phyloP scores from a whole-genome alignment of 1,140 invertebrate species.

The Hirudo medicinalis region DNA sequence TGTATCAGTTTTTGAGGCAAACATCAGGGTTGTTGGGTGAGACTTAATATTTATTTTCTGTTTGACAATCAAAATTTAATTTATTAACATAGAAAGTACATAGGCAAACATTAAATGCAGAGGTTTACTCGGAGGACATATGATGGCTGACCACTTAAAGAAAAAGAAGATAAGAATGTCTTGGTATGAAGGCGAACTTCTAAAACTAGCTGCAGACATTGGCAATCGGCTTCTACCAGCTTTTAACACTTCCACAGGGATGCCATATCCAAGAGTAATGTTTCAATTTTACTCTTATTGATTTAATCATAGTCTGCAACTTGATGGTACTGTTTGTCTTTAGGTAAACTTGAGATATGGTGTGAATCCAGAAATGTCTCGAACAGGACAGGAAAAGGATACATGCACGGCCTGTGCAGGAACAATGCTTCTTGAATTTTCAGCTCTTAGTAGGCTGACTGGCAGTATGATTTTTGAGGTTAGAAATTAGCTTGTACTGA shows the following conservation, averaged over 20 bases:
- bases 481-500: conserved; percentile 21
- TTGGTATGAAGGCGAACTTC: conserved; percentile 82
- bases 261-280: conserved; percentile 76
- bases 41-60: conserved; percentile 24
- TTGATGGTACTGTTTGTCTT: conserved; percentile 11
- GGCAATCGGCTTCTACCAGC: conserved; percentile 81
- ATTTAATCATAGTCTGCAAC: not conserved
- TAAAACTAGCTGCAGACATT: conserved; percentile 78
- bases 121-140: conserved; percentile 80
- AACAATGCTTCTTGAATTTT: conserved; percentile 93
- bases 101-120: conserved; percentile 39
- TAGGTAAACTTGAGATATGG: conserved; percentile 79
- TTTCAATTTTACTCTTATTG: conserved; percentile 12
- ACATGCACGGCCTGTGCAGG: conserved; percentile 97
- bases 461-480: conserved; percentile 82
- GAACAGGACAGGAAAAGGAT: conserved; percentile 47
- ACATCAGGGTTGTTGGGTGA: conserved; percentile 87
- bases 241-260: conserved; percentile 93
- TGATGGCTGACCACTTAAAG: conserved; percentile 69
- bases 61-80: conserved; percentile 22
- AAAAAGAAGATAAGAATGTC: conserved; percentile 55
- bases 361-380: conserved; percentile 53
- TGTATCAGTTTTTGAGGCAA: conserved; percentile 96
- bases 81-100: not conserved
- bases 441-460: conserved; percentile 77